These are phyloP conservation scores for Turritopsis dohrnii DNA, from an alignment of 30 jellyfish, hydroid and myxozoan genomes.

Conservation along the genomic window DNA sequence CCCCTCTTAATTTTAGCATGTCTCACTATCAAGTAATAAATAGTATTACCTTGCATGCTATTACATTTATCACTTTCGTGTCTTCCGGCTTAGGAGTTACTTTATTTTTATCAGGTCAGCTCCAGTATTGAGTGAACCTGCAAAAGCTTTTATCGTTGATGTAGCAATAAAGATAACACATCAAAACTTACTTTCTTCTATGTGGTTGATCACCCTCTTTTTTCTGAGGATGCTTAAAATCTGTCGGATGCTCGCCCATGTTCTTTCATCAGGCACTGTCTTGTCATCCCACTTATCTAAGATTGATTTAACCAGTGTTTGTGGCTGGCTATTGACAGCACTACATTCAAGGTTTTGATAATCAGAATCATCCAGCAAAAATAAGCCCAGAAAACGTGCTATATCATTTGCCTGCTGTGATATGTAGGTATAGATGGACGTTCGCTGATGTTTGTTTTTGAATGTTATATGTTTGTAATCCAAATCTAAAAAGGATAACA, in stretches of 20 bases:
- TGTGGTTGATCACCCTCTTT: background rate
- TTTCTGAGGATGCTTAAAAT: background rate
- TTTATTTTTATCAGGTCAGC: no score
- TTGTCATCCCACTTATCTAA: background rate
- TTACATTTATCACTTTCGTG: no score
- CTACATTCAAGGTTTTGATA: background rate
- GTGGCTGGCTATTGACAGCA: background rate
- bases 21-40: no score
- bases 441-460: background rate
- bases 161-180: no score
- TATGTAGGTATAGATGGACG: background rate
- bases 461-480: background rate
- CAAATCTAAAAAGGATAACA: background rate
- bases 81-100: no score
- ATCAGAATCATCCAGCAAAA: background rate
- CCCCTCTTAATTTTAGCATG: no score
- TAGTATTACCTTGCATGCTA: no score
- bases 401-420: background rate
- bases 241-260: background rate
- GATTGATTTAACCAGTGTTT: background rate
- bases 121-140: no score
- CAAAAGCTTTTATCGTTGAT: no score
- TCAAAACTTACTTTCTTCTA: background rate
- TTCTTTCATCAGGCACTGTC: background rate
- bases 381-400: background rate